Evolutionary conservation across 2,888 invertebrate species (phyloP), one percentile per base, ranked within the genome.

Genomic region (Zaprionus bogoriensis): DNA sequence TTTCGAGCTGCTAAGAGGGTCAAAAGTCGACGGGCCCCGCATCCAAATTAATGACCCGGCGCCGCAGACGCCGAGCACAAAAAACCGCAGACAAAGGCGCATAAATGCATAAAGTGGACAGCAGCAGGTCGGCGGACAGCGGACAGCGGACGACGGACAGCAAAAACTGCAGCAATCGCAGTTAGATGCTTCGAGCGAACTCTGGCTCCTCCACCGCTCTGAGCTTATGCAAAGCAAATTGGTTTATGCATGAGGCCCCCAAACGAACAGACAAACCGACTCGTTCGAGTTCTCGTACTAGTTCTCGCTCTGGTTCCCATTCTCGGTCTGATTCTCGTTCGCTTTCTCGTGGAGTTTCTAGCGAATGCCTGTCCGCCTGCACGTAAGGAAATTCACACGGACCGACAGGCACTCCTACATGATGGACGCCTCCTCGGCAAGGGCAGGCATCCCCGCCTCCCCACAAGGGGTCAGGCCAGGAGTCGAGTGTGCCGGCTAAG

Each of bases 81-180:
- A 64, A 67, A 74, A 78, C 82, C 76, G 85, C 85, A 80, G 80
- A 80, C 80, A 80, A 80, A 85, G 85, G 82, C 69, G 70, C 85
- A 80, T 80, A 80, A 82, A 85, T 80, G 85, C 76, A 82, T 82
- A 80, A 78, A 78, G 58, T 62, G 67, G 67, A 82, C 32, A 36
- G 30, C 30, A n/a, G n/a, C n/a, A n/a, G 4, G 14, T 5, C 36
- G 9, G 9, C 19, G 17, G 36, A 38, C 36, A n/a, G 41, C n/a
- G n/a, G n/a, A n/a, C n/a, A 36, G 32, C 32, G 17, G 32, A 36
- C 41, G 57, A 17, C 14, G 51, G 45, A 32, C 54, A 44, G 57
- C 66, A 41, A 62, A 83, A 79, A 81, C 64, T 67, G 74, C 68
- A 46, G 77, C 74, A 83, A 80, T 79, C 61, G 81, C 57, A 65